Base-by-base conservation (phyloP, 2,113 vertebrate genomes). In the Lamprologus lemairii region DNA sequence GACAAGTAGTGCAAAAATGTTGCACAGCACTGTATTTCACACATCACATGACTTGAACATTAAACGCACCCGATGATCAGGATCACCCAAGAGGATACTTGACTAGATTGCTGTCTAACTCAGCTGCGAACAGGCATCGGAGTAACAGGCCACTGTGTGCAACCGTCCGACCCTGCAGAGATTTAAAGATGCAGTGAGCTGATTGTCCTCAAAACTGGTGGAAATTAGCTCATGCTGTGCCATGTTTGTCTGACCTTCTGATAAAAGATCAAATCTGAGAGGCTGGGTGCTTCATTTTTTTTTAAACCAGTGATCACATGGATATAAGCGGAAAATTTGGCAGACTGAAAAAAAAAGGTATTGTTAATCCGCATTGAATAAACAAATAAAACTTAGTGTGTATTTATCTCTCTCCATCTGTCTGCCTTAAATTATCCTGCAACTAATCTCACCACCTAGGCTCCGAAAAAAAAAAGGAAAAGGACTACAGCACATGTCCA, bases 361-460 rank as follows among this genome's bases (percentile, higher is more conserved):
- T 87, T 78, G 65, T 49, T 23, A 89, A 94, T 92, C 91, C 80
- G 90, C 73, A 68, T 33, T 55, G 79, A 90, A 86, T 87, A 88
- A 84, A 92, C 83, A 89, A 90, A 86, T 90, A 84, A 84, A 92
- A 88, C 40, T n/a, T 35, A 60, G 37, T 4, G 23, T 9, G 73
- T 83, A 89, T 87, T 92, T 86, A 91, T 93, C 87, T 16, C 73
- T 84, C 82, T 89, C 87, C 90, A 94, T 95, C 92, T 94, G 90
- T 87, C 83, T 86, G 85, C 87, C 51, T 84, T 57, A 65, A 93
- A 89, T 86, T 65, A 87, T 86, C 49, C 83, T 82, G 47, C 63
- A 54, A 90, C 87, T 89, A 86, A 90, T 90, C 90, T 75, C 86
- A 55, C 17, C 49, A 84, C 84, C 63, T 85, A 81, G 80, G 73